phyloP scores from a whole-genome alignment of 2,113 vertebrate genomes.

The Ahaetulla prasina region DNA sequence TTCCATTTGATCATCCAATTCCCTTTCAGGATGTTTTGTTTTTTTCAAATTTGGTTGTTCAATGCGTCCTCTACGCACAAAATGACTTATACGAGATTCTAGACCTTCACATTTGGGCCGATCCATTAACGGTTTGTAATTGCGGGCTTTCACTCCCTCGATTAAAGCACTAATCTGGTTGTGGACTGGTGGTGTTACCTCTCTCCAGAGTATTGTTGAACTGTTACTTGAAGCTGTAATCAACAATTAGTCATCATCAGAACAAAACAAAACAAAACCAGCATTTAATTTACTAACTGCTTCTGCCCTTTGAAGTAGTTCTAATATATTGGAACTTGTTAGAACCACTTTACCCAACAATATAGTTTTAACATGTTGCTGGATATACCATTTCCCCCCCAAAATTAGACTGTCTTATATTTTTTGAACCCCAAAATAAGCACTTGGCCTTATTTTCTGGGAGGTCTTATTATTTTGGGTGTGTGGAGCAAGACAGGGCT shows the following conservation, averaged over 20 bases:
- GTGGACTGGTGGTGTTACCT: slow-evolving; percentile 37
- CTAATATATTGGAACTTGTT: not conserved
- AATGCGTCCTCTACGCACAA: slow-evolving; percentile 82
- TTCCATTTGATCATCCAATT: not conserved
- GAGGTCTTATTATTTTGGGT: too few species aligned
- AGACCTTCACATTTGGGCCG: slow-evolving; percentile 86
- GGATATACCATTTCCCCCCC: not conserved
- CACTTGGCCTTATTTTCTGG: too few species aligned
- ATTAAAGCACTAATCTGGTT: slow-evolving; percentile 72
- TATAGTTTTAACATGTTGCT: not conserved
- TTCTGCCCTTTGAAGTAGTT: not conserved
- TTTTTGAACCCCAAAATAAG: too few species aligned
- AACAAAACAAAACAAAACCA: not conserved
- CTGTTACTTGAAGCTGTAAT: slow-evolving; percentile 36
- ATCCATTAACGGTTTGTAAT: slow-evolving; percentile 82
- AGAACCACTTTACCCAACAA: not conserved
- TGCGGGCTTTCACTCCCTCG: slow-evolving; percentile 82
- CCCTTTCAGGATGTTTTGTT: slow-evolving; percentile 33
- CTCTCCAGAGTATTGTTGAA: slow-evolving; percentile 45
- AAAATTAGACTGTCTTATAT: too few species aligned
- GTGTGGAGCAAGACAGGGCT: too few species aligned
- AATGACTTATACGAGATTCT: slow-evolving; percentile 86
- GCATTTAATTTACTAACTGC: not conserved
- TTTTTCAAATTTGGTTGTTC: slow-evolving; percentile 47
- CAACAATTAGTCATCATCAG: not conserved